Conservation (phyloP, 2,888 invertebrate genomes). For the Agrilus mali region DNA sequence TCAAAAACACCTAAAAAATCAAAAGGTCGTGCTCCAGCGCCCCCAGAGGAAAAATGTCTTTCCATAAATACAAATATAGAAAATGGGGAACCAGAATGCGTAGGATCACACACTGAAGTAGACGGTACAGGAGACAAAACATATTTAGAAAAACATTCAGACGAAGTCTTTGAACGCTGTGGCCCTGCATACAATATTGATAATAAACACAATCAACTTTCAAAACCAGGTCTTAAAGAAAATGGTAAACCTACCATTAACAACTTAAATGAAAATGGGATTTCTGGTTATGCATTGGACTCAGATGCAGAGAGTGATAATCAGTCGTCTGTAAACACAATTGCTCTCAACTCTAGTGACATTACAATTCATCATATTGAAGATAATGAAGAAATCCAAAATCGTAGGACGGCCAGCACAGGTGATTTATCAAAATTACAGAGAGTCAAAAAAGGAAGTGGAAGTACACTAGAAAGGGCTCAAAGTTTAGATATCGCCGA, state of each 20-base stretch:
- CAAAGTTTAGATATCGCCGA: slow-evolving; percentile 67
- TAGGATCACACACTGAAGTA: slow-evolving; percentile 2
- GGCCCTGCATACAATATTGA: not conserved
- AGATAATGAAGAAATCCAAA: slow-evolving; percentile 44
- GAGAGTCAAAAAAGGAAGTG: slow-evolving; percentile 32
- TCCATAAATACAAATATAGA: too few species aligned
- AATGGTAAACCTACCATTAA: slow-evolving; percentile 6
- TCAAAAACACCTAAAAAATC: slow-evolving; percentile 42
- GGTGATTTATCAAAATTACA: slow-evolving; percentile 65
- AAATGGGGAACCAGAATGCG: slow-evolving; percentile 2
- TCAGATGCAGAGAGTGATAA: slow-evolving; percentile 39
- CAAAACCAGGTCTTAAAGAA: not conserved
- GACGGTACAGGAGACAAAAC: not conserved
- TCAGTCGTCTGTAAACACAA: slow-evolving; percentile 43
- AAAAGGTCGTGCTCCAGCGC: slow-evolving; percentile 63
- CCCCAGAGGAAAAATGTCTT: slow-evolving; percentile 33
- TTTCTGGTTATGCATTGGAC: slow-evolving; percentile 33
- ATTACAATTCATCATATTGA: slow-evolving; percentile 63
- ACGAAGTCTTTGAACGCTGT: slow-evolving; percentile 1
- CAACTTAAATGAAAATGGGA: slow-evolving; percentile 8
- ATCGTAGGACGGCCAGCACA: slow-evolving; percentile 62
- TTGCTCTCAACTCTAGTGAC: slow-evolving; percentile 61
- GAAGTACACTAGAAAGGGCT: slow-evolving; percentile 58
- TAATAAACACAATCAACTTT: not conserved
- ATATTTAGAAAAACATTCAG: not conserved